Base-by-base conservation (phyloP, 2,797 vertebrate genomes). In the Adrianichthys oophorus region DNA sequence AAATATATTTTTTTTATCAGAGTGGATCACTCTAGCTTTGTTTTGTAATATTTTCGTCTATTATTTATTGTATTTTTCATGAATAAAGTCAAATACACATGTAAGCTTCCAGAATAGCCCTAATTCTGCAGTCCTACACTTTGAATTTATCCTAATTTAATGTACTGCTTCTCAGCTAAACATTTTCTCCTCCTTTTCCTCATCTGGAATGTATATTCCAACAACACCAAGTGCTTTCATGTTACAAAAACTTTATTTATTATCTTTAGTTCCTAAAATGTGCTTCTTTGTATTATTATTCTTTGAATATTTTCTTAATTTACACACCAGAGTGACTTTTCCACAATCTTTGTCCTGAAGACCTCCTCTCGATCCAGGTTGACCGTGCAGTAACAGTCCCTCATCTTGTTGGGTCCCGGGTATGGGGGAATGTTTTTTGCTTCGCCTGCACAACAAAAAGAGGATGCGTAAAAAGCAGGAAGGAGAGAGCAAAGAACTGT, bases 301-400 rank as follows among this genome's bases (percentile, higher is more conserved):
- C 29, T 37, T 37, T 26, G 26, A 26, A 6, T 7, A 26, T 26
- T 16, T 12, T 18, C 2, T 32, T 37, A 12, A 37, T 12, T 12
- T 12, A 52, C 62, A 1, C 91, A 99, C 97, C 97, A 98, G 80
- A 99, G 94, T 1, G 96, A 98, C 80, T 99, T 99, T 88, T 99
- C 97, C 21, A 99, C 93, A 44, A 96, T 97, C 90, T 99, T 97
- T 89, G 98, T 99, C 89, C 98, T 91, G 90, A 99, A 99, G 74
- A 99, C 98, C 82, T 99, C 98, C 72, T 99, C 98, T 83, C 97
- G 98, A 92, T 99, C 98, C 89, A 99, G 91, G 91, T 98, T 98
- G 74, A 99, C 95, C 2, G 97, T 99, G 88, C 98, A 99, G 90
- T 96, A 99, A 80, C 97, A 99, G 80, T 98, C 98, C 56, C 98